A percentile compares a stretch with the other conserved stretches of the same genome.
These are phyloP conservation scores for Megamerina dolium DNA, from an alignment of 2,888 invertebrate species.

Conservation along the genomic window DNA sequence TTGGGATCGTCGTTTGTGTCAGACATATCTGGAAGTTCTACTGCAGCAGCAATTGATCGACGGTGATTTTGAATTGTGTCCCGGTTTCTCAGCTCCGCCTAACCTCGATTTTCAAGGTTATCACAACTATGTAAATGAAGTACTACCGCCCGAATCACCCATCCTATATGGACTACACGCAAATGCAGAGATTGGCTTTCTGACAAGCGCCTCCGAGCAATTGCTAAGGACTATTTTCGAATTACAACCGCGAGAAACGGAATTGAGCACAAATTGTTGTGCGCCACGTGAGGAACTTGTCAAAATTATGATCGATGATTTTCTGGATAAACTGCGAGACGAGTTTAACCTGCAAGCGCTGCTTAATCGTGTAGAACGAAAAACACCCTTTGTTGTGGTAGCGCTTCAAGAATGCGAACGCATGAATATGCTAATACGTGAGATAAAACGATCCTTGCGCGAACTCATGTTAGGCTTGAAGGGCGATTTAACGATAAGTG, in stretches of 20 bases:
- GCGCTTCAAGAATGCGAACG: conserved; percentile 91
- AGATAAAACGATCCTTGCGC: conserved; percentile 74
- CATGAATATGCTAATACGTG: conserved; percentile 82
- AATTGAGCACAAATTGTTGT: conserved; percentile 50
- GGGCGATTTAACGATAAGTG: conserved; percentile 89
- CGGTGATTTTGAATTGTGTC: conserved; percentile 76
- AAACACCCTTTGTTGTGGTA: conserved; percentile 88
- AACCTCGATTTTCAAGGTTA: conserved; percentile 84
- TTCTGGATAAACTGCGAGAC: conserved; percentile 83
- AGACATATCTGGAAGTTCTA: conserved; percentile 78
- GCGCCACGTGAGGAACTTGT: conserved; percentile 74
- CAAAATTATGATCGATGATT: conserved; percentile 74
- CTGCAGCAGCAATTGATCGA: conserved; percentile 83
- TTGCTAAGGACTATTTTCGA: conserved; percentile 81
- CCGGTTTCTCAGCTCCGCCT: conserved; percentile 80
- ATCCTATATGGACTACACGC: conserved; percentile 88
- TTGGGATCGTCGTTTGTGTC: conserved; percentile 87
- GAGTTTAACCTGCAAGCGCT: conserved; percentile 82
- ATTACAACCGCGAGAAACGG: conserved; percentile 80
- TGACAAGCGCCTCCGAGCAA: conserved; percentile 78
- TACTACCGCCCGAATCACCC: conserved; percentile 82
- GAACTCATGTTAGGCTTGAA: conserved; percentile 86
- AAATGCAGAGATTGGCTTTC: conserved; percentile 91
- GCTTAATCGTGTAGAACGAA: conserved; percentile 79
- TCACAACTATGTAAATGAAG: conserved; percentile 81